phyloP scores from a whole-genome alignment of 2,113 vertebrate genomes.

The Macaca fascicularis region DNA sequence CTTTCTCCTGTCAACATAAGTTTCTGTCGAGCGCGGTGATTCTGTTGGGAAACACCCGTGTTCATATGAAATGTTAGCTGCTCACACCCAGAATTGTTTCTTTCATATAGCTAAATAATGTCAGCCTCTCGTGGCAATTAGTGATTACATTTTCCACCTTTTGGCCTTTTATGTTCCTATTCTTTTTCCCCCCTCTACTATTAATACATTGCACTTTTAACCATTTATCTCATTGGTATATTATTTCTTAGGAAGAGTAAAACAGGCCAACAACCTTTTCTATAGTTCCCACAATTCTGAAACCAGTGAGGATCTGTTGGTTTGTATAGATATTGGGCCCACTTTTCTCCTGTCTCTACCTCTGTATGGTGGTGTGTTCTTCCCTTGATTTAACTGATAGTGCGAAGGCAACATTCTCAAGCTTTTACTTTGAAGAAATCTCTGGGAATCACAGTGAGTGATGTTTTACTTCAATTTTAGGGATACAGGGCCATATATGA shows the following conservation, averaged over 20 bases:
- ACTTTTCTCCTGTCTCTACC: not conserved
- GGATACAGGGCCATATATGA: not conserved
- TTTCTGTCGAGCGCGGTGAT: not conserved
- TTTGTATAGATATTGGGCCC: not conserved
- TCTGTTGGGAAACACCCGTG: not conserved
- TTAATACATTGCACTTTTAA: not conserved
- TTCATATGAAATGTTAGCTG: not conserved
- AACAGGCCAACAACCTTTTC: not conserved
- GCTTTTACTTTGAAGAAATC: slow-evolving; percentile 45
- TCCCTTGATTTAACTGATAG: not conserved
- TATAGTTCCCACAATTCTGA: accelerated
- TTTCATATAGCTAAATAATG: not conserved
- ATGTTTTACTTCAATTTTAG: not conserved
- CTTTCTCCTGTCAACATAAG: not conserved
- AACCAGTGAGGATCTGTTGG: not conserved
- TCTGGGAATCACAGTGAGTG: not conserved
- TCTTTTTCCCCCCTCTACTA: not conserved
- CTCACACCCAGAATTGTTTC: not conserved
- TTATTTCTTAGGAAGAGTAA: slow-evolving; percentile 25
- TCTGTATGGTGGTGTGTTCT: accelerated
- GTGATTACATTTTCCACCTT: not conserved
- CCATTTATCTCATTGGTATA: not conserved
- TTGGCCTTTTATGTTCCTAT: not conserved
- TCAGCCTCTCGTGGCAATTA: not conserved
- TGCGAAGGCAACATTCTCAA: slow-evolving; percentile 20